Conservation (phyloP, 2,113 vertebrate genomes). For the Oreochromis niloticus region DNA sequence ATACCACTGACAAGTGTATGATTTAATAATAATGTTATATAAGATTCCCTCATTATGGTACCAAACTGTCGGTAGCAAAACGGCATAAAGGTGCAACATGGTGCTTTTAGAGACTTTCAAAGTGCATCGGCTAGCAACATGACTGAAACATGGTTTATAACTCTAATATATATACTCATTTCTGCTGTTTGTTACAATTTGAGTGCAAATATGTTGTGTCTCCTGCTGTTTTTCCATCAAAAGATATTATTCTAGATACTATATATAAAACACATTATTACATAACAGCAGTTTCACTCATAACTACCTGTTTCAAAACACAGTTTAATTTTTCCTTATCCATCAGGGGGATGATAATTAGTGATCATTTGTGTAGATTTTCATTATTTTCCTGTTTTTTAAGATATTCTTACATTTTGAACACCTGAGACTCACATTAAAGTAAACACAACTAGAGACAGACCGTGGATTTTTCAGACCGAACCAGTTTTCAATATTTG, state of each 20-base stretch:
- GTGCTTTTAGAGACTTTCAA: neutral
- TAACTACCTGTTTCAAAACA: neutral
- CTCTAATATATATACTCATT: neutral
- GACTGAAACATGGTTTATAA: neutral
- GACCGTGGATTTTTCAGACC: rapidly evolving
- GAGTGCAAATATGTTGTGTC: neutral
- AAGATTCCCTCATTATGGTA: neutral
- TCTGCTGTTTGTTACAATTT: neutral
- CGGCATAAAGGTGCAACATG: neutral
- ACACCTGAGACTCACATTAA: neutral
- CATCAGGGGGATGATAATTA: neutral
- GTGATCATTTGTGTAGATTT: neutral
- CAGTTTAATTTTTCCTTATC: neutral
- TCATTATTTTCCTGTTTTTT: neutral
- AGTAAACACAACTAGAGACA: neutral
- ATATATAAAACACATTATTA: neutral
- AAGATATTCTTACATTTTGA: neutral
- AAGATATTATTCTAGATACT: neutral
- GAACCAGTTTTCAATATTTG: neutral
- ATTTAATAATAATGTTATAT: neutral
- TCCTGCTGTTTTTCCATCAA: neutral
- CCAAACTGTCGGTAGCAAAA: neutral
- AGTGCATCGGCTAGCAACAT: neutral
- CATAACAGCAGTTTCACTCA: neutral
- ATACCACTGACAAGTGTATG: neutral